These are phyloP conservation scores for Argyresthia goedartella DNA, from an alignment of 2,888 invertebrate species.

Conservation along the genomic window DNA sequence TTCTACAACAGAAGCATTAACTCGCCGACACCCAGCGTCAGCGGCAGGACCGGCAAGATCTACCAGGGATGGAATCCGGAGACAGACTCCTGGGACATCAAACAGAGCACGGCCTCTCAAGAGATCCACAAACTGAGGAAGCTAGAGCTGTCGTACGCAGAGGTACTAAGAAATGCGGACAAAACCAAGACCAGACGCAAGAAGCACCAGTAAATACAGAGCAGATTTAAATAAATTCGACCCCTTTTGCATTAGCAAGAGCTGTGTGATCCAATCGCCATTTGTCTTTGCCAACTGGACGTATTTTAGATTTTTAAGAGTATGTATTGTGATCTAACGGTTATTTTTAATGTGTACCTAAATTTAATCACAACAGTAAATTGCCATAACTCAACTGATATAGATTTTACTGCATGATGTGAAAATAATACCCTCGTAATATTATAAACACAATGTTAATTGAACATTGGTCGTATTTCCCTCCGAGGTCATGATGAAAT, in stretches of 20 bases:
- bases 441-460: constrained; percentile 25
- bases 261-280: constrained; percentile 60
- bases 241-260: constrained; percentile 51
- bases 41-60: constrained; percentile 58
- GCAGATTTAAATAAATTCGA: constrained; percentile 33
- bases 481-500: neutral
- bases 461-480: neutral
- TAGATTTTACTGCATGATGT: too few relatives aligned
- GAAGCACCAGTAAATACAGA: constrained; percentile 52
- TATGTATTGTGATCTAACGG: constrained; percentile 66
- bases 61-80: constrained; percentile 64
- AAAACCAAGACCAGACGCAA: constrained; percentile 65
- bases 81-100: constrained; percentile 59
- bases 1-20: constrained; percentile 75
- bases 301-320: constrained; percentile 47
- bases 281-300: constrained; percentile 68
- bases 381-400: constrained; percentile 61
- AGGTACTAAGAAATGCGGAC: constrained; percentile 81
- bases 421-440: too few relatives aligned
- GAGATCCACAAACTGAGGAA: constrained; percentile 85
- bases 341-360: constrained; percentile 55
- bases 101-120: constrained; percentile 82
- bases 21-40: constrained; percentile 71
- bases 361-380: constrained; percentile 51
- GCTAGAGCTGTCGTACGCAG: constrained; percentile 87